phyloP scores from a whole-genome alignment of 2,113 vertebrate genomes.

The Sander vitreus region DNA sequence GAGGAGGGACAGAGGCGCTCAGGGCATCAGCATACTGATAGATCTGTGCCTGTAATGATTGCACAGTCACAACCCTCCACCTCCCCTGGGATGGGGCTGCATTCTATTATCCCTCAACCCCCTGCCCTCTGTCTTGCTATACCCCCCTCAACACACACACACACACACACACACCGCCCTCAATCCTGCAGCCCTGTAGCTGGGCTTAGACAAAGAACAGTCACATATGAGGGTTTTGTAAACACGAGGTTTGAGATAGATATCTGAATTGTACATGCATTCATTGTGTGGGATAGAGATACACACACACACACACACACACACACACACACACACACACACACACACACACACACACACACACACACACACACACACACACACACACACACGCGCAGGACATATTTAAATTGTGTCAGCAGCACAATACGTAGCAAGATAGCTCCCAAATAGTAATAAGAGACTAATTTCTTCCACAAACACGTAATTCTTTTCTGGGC shows the following conservation, averaged over 20 bases:
- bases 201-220: slow-evolving; percentile 71
- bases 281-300: slow-evolving; percentile 26
- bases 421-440: background rate
- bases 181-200: slow-evolving; percentile 20
- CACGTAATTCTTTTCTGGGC: background rate
- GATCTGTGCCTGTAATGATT: slow-evolving; percentile 85
- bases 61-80: slow-evolving; percentile 81
- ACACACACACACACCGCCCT: slow-evolving; percentile 21
- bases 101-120: slow-evolving; percentile 79
- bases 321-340: background rate
- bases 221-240: slow-evolving; percentile 61
- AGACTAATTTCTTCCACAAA: background rate
- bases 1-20: slow-evolving; percentile 58
- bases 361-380: background rate
- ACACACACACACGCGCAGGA: too few relatives aligned
- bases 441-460: background rate
- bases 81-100: slow-evolving; percentile 74
- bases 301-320: background rate
- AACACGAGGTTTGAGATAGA: slow-evolving; percentile 60
- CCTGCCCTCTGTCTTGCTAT: slow-evolving; percentile 55
- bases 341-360: background rate
- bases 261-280: slow-evolving; percentile 53
- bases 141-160: background rate
- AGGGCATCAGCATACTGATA: slow-evolving; percentile 79
- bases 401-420: background rate